These are phyloP conservation scores for Umimayanthus kanabou DNA, from an alignment of 92 coral and sea anemone species.

Conservation along the genomic window DNA sequence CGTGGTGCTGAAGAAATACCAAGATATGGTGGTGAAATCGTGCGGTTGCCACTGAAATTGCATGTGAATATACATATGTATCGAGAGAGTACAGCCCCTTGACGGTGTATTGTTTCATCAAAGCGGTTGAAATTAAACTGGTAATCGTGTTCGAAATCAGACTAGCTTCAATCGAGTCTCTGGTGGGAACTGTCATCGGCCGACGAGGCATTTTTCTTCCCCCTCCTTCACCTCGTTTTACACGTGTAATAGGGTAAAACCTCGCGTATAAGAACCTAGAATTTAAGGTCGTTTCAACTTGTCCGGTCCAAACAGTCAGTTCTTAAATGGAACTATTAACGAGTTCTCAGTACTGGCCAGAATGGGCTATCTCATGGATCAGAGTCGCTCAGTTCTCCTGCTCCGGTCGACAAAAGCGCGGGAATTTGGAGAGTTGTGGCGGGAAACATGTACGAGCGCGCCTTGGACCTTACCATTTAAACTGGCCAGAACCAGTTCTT, in stretches of 20 bases:
- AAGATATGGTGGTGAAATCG: conserved; percentile 88
- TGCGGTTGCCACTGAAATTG: conserved; percentile 81
- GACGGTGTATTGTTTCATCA: neutral
- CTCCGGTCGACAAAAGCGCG: too few species aligned
- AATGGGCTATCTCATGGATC: too few species aligned
- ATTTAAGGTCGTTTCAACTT: too few species aligned
- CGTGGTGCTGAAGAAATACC: conserved; percentile 89
- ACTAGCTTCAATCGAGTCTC: neutral
- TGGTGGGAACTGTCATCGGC: neutral
- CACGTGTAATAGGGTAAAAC: neutral
- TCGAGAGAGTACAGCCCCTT: neutral
- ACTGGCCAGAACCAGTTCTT: too few species aligned
- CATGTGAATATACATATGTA: neutral
- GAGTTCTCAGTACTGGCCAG: too few species aligned
- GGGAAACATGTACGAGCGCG: too few species aligned
- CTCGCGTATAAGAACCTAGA: too few species aligned
- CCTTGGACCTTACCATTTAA: too few species aligned
- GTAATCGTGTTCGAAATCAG: neutral
- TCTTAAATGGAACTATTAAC: too few species aligned
- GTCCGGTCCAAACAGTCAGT: too few species aligned
- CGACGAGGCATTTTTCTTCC: neutral
- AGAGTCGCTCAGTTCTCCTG: too few species aligned
- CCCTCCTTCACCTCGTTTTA: neutral
- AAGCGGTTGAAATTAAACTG: neutral
- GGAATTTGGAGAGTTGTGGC: too few species aligned